Evolutionary conservation across 2,113 vertebrate genomes (phyloP).

Genomic region (Aldabrachelys gigantea): DNA sequence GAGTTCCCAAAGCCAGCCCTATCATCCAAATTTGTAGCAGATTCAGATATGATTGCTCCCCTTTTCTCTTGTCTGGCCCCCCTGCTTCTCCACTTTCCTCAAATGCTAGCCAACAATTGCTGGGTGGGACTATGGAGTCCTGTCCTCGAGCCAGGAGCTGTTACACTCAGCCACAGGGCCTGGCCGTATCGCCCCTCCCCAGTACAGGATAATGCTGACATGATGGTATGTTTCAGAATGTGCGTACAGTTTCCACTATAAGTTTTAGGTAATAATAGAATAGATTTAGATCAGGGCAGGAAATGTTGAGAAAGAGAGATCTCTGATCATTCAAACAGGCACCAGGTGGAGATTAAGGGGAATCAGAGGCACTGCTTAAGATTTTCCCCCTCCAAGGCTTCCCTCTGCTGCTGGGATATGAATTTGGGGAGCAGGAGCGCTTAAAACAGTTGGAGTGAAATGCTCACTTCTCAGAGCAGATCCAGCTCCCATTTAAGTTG

Average conservation of each 20-base stretch:
- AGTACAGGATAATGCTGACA: background rate
- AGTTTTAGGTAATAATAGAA: slow-evolving; percentile 41
- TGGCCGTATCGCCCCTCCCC: background rate
- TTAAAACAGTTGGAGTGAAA: background rate
- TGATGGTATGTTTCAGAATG: accelerated
- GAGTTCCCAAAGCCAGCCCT: background rate
- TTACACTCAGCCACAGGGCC: background rate
- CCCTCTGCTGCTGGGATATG: background rate
- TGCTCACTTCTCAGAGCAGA: background rate
- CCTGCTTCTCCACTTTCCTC: background rate
- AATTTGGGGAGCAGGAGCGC: background rate
- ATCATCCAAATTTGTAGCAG: background rate
- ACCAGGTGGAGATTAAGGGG: background rate
- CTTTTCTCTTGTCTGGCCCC: too few species aligned
- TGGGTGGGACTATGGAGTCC: background rate
- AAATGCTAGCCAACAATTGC: accelerated
- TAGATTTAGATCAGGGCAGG: slow-evolving; percentile 40
- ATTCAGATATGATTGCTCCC: background rate
- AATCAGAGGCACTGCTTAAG: background rate
- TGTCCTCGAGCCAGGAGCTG: background rate
- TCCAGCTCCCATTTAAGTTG: background rate
- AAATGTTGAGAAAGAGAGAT: background rate
- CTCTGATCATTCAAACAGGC: background rate
- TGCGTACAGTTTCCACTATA: background rate
- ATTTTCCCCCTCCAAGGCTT: background rate